Percentiles rank a stretch among this genome's conserved stretches.
These are phyloP conservation scores for Rutpela maculata DNA, from an alignment of 2,888 invertebrate genomes.

Conservation along the genomic window DNA sequence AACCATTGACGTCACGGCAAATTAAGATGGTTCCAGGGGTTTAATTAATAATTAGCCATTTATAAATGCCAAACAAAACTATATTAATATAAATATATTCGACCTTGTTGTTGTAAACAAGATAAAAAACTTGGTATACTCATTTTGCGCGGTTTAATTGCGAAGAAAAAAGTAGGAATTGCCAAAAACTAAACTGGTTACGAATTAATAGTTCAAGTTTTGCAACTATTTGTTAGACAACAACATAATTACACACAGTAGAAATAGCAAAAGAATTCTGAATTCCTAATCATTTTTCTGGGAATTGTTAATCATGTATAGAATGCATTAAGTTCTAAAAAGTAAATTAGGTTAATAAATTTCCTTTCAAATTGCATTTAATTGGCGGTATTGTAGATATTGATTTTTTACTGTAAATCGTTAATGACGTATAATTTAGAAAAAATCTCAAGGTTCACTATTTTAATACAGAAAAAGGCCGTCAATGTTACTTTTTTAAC, in stretches of 20 bases:
- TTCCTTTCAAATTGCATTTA: not conserved
- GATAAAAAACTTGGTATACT: constrained; percentile 11
- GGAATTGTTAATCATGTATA: not conserved
- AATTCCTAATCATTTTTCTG: not conserved
- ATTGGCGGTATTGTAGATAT: not conserved
- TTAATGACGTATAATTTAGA: not conserved
- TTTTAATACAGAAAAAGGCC: not conserved
- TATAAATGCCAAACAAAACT: constrained; percentile 18
- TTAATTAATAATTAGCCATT: constrained; percentile 17
- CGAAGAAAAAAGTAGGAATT: constrained; percentile 23
- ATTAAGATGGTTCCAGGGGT: constrained; percentile 13
- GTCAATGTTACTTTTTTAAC: not conserved
- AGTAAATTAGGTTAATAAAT: constrained; percentile 1
- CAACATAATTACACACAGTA: not conserved
- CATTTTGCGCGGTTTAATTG: constrained; percentile 11
- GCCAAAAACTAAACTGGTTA: constrained; percentile 11
- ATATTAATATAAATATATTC: constrained; percentile 28
- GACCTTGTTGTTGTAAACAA: constrained; percentile 35
- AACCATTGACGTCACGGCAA: constrained; percentile 29
- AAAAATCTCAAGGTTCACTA: constrained; percentile 1
- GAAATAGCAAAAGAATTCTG: not conserved
- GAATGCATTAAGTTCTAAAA: not conserved
- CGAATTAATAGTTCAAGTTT: constrained; percentile 22
- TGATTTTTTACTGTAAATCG: not conserved
- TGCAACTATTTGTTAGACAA: constrained; percentile 1